A percentile compares a stretch with the other conserved stretches of the same genome.
Evolutionary conservation across 2,113 vertebrate species (phyloP).

Genomic region (Tricholaema leucomelas): DNA sequence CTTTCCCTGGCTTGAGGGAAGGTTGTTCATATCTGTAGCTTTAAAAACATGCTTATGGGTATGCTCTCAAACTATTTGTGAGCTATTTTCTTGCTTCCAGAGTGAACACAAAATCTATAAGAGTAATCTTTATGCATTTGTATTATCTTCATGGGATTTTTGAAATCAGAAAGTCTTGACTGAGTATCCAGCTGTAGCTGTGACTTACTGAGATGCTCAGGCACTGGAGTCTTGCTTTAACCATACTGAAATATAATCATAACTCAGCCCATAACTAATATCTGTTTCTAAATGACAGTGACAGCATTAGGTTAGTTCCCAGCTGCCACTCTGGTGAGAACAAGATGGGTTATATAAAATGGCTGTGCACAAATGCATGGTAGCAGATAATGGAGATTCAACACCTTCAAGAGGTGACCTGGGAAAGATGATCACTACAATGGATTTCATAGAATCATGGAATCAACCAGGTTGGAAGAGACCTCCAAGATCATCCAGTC

Average conservation of each 20-base stretch:
- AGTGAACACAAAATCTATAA: background rate
- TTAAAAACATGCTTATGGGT: background rate
- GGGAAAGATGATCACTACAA: background rate
- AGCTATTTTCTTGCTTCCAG: background rate
- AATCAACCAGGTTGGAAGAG: too few relatives aligned
- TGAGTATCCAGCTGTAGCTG: background rate
- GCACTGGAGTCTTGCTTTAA: background rate
- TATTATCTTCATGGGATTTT: background rate
- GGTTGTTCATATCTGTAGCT: background rate
- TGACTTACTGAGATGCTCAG: background rate
- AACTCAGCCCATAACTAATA: background rate
- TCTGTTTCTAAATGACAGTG: background rate
- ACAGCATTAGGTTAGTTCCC: background rate
- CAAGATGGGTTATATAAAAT: background rate
- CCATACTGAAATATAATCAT: background rate
- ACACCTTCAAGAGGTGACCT: background rate
- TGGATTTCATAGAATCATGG: too few relatives aligned
- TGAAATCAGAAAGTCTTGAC: background rate
- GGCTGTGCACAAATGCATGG: background rate
- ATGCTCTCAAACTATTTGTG: background rate
- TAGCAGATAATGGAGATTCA: background rate
- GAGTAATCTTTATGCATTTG: background rate
- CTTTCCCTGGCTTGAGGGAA: background rate
- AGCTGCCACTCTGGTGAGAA: background rate
- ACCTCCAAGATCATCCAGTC: too few relatives aligned